Evolutionary conservation across 2,797 vertebrate species (phyloP).

Genomic region (Denticeps clupeoides): DNA sequence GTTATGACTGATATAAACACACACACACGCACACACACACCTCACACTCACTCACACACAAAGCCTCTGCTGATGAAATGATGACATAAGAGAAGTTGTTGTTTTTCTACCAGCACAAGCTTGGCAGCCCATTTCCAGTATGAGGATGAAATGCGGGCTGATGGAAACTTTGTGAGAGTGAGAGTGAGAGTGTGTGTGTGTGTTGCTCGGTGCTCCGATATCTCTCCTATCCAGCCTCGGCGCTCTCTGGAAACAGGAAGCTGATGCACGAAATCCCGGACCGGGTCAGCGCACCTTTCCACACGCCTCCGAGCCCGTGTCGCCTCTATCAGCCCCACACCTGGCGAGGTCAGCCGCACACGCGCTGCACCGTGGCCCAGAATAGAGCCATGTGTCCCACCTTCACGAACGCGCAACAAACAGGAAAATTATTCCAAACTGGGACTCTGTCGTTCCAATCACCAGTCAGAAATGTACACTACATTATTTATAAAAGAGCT

Average conservation of each 20-base stretch:
- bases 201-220: conserved; percentile 12
- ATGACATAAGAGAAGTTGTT: too few relatives aligned
- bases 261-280: conserved; percentile 7
- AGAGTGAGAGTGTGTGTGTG: conserved; percentile 4
- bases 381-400: not conserved
- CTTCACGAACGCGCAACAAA: not conserved
- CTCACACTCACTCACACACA: too few relatives aligned
- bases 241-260: conserved; percentile 37
- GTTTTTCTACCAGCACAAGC: too few relatives aligned
- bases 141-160: too few relatives aligned
- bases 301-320: conserved; percentile 13
- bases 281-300: conserved; percentile 13
- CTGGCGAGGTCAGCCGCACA: conserved; percentile 32
- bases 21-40: too few relatives aligned
- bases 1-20: too few relatives aligned
- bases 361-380: not conserved
- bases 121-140: too few relatives aligned
- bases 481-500: too few relatives aligned
- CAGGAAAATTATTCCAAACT: too few relatives aligned
- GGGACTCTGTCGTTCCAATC: too few relatives aligned
- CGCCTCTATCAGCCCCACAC: conserved; percentile 16
- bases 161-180: not conserved
- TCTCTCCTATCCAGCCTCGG: conserved; percentile 8
- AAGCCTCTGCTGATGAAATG: too few relatives aligned
- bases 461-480: too few relatives aligned